These are phyloP conservation scores for Cinclus mexicanus DNA, from an alignment of 2,113 vertebrate genomes.

Conservation along the genomic window DNA sequence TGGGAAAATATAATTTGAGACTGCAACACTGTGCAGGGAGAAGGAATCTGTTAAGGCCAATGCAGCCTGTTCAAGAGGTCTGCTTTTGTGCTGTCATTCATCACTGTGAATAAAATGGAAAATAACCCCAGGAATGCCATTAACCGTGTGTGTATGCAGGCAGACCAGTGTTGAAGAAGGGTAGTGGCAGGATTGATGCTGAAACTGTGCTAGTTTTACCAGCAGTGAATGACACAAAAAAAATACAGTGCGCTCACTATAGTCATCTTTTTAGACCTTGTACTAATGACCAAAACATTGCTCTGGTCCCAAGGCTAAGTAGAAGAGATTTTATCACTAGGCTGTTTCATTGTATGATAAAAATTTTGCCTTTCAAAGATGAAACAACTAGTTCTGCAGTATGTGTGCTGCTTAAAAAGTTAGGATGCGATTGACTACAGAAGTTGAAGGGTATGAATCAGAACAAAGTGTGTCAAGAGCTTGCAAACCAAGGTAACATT, in stretches of 20 bases:
- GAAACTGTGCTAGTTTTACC: not conserved
- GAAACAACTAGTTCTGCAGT: not conserved
- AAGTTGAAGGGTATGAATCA: not conserved
- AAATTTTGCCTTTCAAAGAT: not conserved
- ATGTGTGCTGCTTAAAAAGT: not conserved
- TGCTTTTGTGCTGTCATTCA: not conserved
- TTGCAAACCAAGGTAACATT: not conserved
- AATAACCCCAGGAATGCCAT: not conserved
- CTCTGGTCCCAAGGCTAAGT: constrained; percentile 8
- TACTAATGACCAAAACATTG: not conserved
- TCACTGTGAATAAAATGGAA: not conserved
- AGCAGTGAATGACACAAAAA: not conserved
- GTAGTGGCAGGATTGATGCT: not conserved
- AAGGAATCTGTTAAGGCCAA: not conserved
- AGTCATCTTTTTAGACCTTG: not conserved
- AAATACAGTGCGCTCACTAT: not conserved
- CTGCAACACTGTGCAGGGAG: not conserved
- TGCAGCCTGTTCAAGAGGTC: not conserved
- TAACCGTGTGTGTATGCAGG: not conserved
- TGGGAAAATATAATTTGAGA: not conserved
- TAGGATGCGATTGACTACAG: not conserved
- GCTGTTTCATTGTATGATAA: not conserved
- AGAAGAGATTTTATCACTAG: not conserved
- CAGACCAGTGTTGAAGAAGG: not conserved
- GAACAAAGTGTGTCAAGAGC: not conserved